Conservation (phyloP, 2,888 invertebrate species). For the Tipula vernalis region DNA sequence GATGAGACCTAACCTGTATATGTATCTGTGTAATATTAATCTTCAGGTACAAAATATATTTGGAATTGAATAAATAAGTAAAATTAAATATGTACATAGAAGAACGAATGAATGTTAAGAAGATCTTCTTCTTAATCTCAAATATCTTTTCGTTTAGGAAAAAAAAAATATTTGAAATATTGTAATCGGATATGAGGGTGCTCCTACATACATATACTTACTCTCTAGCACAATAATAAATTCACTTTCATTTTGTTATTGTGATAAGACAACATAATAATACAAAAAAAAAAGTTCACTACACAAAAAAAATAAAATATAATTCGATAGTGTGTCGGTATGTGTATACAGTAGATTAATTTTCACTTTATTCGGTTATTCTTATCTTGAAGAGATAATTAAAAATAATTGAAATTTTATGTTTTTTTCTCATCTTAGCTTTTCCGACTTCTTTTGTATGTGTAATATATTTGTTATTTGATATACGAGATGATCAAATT, state of each 20-base stretch:
- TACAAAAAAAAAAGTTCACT: neutral
- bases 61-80: neutral
- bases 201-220: neutral
- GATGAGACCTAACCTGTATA: neutral
- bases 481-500: neutral
- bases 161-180: neutral
- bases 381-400: neutral
- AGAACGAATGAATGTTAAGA: neutral
- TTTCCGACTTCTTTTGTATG: neutral
- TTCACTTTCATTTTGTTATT: neutral
- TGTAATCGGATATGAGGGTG: neutral
- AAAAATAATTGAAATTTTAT: constrained; percentile 4
- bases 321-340: neutral
- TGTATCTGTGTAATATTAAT: neutral
- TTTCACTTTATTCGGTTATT: neutral
- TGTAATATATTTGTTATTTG: neutral
- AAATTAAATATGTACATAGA: neutral
- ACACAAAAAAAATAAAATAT: neutral
- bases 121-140: neutral
- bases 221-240: neutral
- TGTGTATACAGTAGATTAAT: neutral
- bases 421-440: neutral
- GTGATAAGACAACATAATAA: neutral
- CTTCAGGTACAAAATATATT: neutral
- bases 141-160: neutral